Evolutionary conservation across 2,888 invertebrate species (phyloP), one percentile per base, ranked within the genome.

Genomic region (Drosophila longiperda): DNA sequence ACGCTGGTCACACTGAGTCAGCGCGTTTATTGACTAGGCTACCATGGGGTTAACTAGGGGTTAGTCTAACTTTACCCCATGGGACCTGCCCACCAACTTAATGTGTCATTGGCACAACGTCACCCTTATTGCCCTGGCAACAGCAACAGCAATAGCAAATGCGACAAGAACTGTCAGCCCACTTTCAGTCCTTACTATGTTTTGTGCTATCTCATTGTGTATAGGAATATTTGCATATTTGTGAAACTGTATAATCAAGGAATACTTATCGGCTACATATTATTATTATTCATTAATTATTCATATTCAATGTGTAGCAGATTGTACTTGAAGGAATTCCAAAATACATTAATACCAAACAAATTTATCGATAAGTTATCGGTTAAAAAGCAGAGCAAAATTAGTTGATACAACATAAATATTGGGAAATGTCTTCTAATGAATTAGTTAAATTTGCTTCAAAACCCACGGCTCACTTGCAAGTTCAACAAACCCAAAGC

Each of bases 101-200:
- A 87, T 82, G 87, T 87, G 79, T 83, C 82, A 84, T 74, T 86
- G 73, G 75, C 65, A 74, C 68, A 78, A 78, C 66, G 63, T 53
- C 67, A 74, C 26, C 67, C 59, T 11, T 32, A 58, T 60, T 53
- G 66, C 38, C 66, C 53, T 54, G 48, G 66, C 54, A 66, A 66
- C 67, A 54, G 65, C 38, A 49, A 54, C 26, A 42, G 42, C 58
- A 55, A 54, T n/a, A 42, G 42, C 58, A 55, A 64, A 32, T 45
- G 33, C 12, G n/a, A 15, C 65, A 23, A 15, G 15, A 23, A 15
- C 20, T 45, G 45, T 20, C 45, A 45, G 45, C 23, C 8, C 45
- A 45, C 23, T 45, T 45, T 45, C 45, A 15, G 23, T 15, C 29
- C 29, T 23, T 23, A 15, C 8, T 15, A 23, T 45, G 15, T 23